Evolutionary conservation across 2,797 vertebrate genomes (phyloP), one percentile per base, ranked within the genome.

Genomic region (Aplochiton taeniatus): DNA sequence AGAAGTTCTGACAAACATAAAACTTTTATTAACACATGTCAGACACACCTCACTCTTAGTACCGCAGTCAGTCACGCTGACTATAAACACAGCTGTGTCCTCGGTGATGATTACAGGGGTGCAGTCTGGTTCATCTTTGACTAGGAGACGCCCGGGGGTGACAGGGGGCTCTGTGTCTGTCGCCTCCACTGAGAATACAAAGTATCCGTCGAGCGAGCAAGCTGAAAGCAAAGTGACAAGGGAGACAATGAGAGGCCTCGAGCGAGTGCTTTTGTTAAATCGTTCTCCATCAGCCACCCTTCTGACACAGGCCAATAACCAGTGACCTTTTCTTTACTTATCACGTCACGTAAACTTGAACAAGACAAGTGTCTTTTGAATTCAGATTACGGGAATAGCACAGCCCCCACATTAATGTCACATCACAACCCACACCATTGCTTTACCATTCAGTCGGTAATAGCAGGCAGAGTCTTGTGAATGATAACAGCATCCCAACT

Each of bases 121-220:
- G 62, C 90, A 91, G 13, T 76, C 68, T 4, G 80, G 85, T 17
- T 75, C 86, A 66, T 77, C 82, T 45, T 82, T 88, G 20, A 91
- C 63, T 0, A 46, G 12, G 41, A 91, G 83, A 20, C 58, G 76
- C 57, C 69, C 55, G 42, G 84, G 83, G 45, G 78, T 54, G 6
- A 86, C 14, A 0, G 79, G 70, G 0, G 46, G 58, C 11, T 83
- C 59, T 0, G 68, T 62, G 74, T 85, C 86, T 19, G 78, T 17
- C 0, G 79, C 43, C 46, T 74, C 74, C 0, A 91, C 86, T 0
- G 87, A 82, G 74, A 91, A 91, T 66, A 91, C 84, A 75, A 91
- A 87, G 69, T 90, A 78, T 77, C 89, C 85, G 0, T 91, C 90
- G 73, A 84, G 63, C 54, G 90, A 89, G 68, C 90, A 91, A 47